These are phyloP conservation scores for Catagonus wagneri DNA, from an alignment of 2,113 vertebrate species.

Conservation along the genomic window DNA sequence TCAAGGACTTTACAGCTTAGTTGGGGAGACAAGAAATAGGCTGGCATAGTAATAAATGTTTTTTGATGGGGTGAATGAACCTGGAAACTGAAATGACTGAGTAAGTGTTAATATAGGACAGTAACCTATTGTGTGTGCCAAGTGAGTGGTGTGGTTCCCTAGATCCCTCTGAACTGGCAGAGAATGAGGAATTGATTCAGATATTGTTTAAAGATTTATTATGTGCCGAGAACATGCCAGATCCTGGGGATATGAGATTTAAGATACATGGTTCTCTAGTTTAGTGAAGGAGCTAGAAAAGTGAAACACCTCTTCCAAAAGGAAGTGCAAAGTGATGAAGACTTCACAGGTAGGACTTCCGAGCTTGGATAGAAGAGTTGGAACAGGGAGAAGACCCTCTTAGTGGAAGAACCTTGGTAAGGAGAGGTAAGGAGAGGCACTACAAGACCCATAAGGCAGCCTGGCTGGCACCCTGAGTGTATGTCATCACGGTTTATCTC, in stretches of 20 bases:
- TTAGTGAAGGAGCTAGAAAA: not conserved
- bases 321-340: not conserved
- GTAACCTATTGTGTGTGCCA: not conserved
- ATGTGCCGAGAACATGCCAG: not conserved
- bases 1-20: not conserved
- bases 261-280: not conserved
- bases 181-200: not conserved
- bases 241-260: not conserved
- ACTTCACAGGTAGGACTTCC: not conserved
- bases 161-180: not conserved
- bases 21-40: not conserved
- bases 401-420: not conserved
- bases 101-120: not conserved
- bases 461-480: no score
- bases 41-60: not conserved
- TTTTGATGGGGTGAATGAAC: not conserved
- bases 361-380: not conserved
- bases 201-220: not conserved
- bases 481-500: not conserved
- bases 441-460: accelerated
- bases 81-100: not conserved
- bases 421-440: no score
- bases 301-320: not conserved
- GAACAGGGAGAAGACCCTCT: not conserved
- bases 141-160: not conserved